phyloP scores from a whole-genome alignment of 2,113 vertebrate species.

The Cynopterus brachyotis region DNA sequence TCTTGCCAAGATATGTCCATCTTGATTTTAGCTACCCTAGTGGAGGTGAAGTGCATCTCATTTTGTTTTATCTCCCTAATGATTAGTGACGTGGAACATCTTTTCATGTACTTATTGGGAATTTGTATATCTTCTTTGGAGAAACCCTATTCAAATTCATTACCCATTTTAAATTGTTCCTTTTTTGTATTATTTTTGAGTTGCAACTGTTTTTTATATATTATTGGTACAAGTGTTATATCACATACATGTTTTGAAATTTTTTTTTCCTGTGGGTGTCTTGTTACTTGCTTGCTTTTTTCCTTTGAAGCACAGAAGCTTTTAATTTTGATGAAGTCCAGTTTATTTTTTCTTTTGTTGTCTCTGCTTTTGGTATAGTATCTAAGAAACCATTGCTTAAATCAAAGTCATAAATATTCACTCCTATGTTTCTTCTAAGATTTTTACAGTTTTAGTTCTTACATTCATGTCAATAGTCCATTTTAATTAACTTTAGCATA shows the following conservation, averaged over 20 bases:
- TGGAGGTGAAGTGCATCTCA: neutral
- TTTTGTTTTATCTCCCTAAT: neutral
- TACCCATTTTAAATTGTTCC: neutral
- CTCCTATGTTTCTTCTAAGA: neutral
- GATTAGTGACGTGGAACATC: neutral
- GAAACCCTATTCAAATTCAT: neutral
- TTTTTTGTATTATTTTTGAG: neutral
- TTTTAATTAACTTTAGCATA: neutral
- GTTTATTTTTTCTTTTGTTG: neutral
- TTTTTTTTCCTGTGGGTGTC: neutral
- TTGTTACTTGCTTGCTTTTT: neutral
- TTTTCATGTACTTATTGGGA: neutral
- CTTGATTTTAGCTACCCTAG: neutral
- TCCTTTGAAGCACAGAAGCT: neutral
- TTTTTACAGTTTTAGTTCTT: neutral
- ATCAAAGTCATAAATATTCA: neutral
- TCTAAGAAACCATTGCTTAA: constrained; percentile 10
- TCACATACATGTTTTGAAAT: neutral
- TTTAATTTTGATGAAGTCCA: neutral
- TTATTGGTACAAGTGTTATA: neutral
- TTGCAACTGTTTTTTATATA: neutral
- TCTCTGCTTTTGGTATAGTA: neutral
- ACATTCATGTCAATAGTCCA: neutral
- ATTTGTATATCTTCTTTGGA: neutral
- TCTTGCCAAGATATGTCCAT: neutral